These are phyloP conservation scores for Dolichoris vasculosae DNA, from an alignment of 1,140 invertebrate genomes.

Conservation along the genomic window DNA sequence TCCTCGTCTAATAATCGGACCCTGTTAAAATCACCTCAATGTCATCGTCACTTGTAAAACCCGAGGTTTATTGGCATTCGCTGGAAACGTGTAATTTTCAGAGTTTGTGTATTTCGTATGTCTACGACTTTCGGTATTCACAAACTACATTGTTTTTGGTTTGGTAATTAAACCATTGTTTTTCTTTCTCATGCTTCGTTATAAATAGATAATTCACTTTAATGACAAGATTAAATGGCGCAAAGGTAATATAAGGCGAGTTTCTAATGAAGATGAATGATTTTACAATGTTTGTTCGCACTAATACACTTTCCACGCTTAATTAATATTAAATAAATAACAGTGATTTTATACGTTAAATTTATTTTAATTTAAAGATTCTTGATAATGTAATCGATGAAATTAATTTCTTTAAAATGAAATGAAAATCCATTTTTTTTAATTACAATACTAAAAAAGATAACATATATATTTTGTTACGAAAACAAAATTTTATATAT, in stretches of 20 bases:
- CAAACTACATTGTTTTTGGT: background rate
- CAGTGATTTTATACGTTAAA: background rate
- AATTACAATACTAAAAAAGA: no score
- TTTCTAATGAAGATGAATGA: background rate
- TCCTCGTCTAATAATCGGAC: background rate
- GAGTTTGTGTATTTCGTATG: background rate
- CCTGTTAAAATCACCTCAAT: background rate
- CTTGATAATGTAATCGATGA: no score
- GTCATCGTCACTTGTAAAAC: background rate
- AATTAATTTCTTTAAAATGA: no score
- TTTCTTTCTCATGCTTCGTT: background rate
- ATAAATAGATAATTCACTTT: background rate
- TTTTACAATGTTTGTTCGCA: background rate
- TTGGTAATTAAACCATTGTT: background rate
- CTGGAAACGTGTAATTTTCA: background rate
- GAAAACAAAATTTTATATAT: no score
- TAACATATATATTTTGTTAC: no score
- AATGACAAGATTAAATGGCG: background rate
- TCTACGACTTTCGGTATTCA: background rate
- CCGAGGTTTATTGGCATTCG: background rate
- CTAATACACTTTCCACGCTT: background rate
- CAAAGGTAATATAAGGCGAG: background rate
- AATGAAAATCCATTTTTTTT: no score
- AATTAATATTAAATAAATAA: background rate
- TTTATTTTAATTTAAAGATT: no score